Evolutionary conservation across 2,113 vertebrate genomes (phyloP), one percentile per base, ranked within the genome.

Genomic region (Chrysochloris asiatica): DNA sequence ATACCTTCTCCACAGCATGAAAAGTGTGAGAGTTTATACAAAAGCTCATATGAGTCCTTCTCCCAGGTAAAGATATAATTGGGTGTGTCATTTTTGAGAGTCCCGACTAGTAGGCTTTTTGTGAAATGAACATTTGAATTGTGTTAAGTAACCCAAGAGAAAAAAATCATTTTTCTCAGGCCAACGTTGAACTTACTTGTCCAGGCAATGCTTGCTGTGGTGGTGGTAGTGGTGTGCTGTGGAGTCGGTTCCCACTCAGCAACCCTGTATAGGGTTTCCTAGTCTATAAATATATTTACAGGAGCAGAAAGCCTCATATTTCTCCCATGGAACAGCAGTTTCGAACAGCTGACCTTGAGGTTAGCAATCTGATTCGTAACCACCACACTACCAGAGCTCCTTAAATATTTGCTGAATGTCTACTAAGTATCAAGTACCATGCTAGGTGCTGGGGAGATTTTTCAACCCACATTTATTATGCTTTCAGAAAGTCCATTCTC

Each of bases 111-210:
- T 86, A 88, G 50, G 17, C 83, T 94, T 91, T 93, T 92, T n/a
- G 81, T 87, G 84, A 92, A 93, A 91, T 56, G 91, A 41, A 50
- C 75, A 75, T 92, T 86, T 88, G 56, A 93, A 93, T 79, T 93
- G 76, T 93, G 71, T 77, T 95, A 83, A 93, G 79, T 93, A 92
- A 93, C 88, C 56, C 63, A 88, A 86, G 19, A 85, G 78, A 89
- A 92, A 61, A 92, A 87, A 71, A 21, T 71, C 75, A 83, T 85
- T 89, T 91, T 67, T 72, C 69, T 86, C 84, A 91, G 47, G 75
- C 33, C 47, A 91, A 38, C 67, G 73, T 83, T 59, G 54, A 91
- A 16, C 33, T 93, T 89, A 81, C 78, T 88, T 91, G 95, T 79
- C 85, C 33, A 81, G 88, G n/a, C n/a, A n/a, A n/a, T n/a, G n/a